phyloP scores from a whole-genome alignment of 1,140 invertebrate genomes.

The Idris sp. region DNA sequence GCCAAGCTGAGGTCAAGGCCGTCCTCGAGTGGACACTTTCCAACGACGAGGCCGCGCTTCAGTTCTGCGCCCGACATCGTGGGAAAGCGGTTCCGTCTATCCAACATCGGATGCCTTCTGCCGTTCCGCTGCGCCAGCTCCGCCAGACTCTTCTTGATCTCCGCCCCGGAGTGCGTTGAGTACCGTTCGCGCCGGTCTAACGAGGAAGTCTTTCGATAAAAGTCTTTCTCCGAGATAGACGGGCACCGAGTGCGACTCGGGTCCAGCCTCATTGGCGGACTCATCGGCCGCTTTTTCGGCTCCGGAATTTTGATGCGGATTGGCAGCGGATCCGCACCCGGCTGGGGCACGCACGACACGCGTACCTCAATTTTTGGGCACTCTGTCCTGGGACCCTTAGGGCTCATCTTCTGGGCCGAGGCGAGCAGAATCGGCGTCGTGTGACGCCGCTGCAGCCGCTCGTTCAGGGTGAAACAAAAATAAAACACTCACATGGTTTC shows the following conservation, averaged over 20 bases:
- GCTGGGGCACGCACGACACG: constrained; percentile 70
- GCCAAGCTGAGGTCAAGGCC: constrained; percentile 76
- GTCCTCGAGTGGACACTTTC: constrained; percentile 74
- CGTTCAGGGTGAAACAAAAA: constrained; percentile 65
- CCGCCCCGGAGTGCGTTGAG: constrained; percentile 72
- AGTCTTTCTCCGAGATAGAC: constrained; percentile 72
- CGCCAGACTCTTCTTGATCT: constrained; percentile 69
- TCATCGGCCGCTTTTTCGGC: constrained; percentile 70
- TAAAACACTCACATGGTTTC: constrained; percentile 20
- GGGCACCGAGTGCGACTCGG: constrained; percentile 66
- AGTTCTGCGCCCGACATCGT: constrained; percentile 75
- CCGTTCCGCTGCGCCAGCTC: constrained; percentile 54
- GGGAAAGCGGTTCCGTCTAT: constrained; percentile 69
- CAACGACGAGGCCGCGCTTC: constrained; percentile 67
- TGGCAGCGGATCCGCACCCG: constrained; percentile 71
- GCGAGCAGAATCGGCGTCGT: constrained; percentile 68
- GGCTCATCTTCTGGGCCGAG: constrained; percentile 69
- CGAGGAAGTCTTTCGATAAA: constrained; percentile 70
- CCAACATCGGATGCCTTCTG: constrained; percentile 63
- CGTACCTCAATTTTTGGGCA: constrained; percentile 72
- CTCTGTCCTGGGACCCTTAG: constrained; percentile 70
- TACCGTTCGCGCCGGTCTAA: constrained; percentile 73
- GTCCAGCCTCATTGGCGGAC: constrained; percentile 61
- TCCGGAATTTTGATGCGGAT: constrained; percentile 74
- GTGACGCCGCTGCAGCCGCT: constrained; percentile 68